Conservation (phyloP, 2,888 invertebrate species). For the Hedychridium roseum region DNA sequence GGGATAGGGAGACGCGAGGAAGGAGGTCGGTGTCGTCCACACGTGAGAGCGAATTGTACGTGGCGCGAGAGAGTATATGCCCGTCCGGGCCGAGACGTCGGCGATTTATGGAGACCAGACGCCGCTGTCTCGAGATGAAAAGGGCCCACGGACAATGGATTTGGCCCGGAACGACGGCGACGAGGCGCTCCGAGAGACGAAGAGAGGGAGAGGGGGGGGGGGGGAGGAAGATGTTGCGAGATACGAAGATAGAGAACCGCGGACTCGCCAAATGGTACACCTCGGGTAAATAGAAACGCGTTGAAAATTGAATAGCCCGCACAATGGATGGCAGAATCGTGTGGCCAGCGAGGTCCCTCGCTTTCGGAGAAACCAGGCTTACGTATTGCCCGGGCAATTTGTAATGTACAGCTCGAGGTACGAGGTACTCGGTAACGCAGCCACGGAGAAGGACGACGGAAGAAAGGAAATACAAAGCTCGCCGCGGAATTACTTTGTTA, state of each 20-base stretch:
- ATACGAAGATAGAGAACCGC: background rate
- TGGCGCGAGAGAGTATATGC: background rate
- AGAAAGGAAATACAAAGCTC: no score
- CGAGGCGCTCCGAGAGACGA: conserved; percentile 9
- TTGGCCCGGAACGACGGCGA: conserved; percentile 2
- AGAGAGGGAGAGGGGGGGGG: conserved; percentile 12
- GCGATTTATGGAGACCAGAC: conserved; percentile 40
- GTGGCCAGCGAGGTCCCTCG: no score
- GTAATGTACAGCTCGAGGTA: no score
- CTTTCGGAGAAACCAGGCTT: no score
- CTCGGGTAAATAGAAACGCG: conserved; percentile 28
- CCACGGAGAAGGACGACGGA: no score
- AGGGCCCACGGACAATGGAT: conserved; percentile 31
- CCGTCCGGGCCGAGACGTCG: conserved; percentile 18
- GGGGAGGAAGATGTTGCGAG: background rate
- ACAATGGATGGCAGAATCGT: no score
- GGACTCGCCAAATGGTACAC: conserved; percentile 16
- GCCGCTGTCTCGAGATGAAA: conserved; percentile 32
- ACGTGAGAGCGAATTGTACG: conserved; percentile 30
- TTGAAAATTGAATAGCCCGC: conserved; percentile 26
- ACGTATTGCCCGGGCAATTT: no score
- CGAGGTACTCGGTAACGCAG: no score
- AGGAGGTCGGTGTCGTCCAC: conserved; percentile 26
- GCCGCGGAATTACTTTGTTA: no score
- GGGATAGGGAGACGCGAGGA: conserved; percentile 12